These are phyloP conservation scores for Amniataba percoides DNA, from an alignment of 2,797 vertebrate species.

Conservation along the genomic window DNA sequence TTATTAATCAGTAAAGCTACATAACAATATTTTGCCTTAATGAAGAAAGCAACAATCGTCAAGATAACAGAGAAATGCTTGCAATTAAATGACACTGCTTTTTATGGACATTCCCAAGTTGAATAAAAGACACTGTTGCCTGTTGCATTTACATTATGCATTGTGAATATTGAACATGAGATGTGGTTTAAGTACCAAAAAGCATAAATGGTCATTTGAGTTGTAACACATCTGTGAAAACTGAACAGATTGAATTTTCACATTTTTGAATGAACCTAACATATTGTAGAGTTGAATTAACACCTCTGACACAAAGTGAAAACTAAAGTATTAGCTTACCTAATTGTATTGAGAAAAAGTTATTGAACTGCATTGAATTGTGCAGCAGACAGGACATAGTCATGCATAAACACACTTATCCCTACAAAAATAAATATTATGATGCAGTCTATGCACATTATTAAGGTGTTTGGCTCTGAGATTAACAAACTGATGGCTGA, in stretches of 20 bases:
- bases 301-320: neutral
- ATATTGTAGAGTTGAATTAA: neutral
- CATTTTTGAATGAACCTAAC: neutral
- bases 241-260: neutral
- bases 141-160: neutral
- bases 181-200: too few species aligned
- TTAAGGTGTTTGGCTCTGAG: neutral
- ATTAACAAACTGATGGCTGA: constrained; percentile 15
- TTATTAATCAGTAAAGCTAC: neutral
- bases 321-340: neutral
- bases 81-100: too few species aligned
- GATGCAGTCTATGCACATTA: neutral
- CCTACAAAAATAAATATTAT: neutral
- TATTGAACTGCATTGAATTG: neutral
- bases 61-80: too few species aligned
- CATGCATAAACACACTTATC: neutral
- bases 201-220: neutral
- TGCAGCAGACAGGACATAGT: neutral
- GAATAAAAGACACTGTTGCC: too few species aligned
- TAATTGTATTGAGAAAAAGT: neutral
- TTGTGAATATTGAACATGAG: neutral
- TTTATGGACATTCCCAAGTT: too few species aligned
- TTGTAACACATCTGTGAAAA: neutral
- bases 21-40: neutral
- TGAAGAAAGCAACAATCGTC: neutral